Base-by-base conservation (phyloP, 2,797 vertebrate genomes). In the Chlorospingus flavigularis region DNA sequence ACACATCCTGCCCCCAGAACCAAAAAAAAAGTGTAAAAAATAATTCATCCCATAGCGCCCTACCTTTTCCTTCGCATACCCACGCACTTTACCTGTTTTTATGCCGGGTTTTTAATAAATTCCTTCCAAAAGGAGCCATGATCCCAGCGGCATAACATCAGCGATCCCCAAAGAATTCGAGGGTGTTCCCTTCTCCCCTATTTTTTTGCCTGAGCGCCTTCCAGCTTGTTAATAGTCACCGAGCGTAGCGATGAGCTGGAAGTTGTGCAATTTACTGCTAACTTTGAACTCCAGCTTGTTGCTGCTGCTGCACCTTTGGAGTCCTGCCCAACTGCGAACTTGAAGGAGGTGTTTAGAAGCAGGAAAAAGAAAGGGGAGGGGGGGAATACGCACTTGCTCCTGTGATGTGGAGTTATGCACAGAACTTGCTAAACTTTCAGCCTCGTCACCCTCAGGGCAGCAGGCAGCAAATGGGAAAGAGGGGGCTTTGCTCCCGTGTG, bases 81-180 rank as follows among this genome's bases (percentile, higher is more conserved):
- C 81, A 57, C 26, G 20, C 85, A 43, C 70, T 90, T 97, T 99
- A 99, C 99, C 99, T 99, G 98, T 96, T 98, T 98, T 98, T 99
- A 97, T 98, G 98, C 30, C 98, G 98, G 53, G 99, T 97, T 98
- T 99, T 99, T 66, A 99, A 97, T 94, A 99, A 98, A 97, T 98
- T 98, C 97, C 98, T 99, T 83, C 99, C 99, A 92, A 99, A 99
- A 72, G 99, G 99, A 97, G 99, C 99, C 99, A 99, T 99, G 96
- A 94, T 97, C 76, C 75, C 72, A 67, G 65, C 47, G 50, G 88
- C 92, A 90, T 89, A 93, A 67, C 95, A 80, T 94, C 88, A 78
- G 71, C 45, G 80, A 86, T 78, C 82, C 87, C 77, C 25, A 75
- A 87, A 77, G 23, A 86, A 70, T 93, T 84, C 81, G 61, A 85